phyloP scores from a whole-genome alignment of 2,888 invertebrate species.

The Didymodactylos carnosus region DNA sequence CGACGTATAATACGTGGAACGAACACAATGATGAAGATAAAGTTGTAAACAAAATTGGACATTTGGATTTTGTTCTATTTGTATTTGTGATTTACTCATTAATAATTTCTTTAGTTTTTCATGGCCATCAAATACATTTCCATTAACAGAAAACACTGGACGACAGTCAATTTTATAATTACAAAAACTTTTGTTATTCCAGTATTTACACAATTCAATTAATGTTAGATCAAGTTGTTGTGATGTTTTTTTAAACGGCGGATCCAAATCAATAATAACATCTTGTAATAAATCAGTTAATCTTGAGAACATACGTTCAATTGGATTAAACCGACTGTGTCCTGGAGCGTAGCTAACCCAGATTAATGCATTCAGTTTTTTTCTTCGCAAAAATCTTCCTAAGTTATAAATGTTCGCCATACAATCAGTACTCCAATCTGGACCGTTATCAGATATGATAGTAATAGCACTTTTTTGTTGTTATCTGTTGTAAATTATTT shows the following conservation, averaged over 20 bases:
- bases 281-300: not conserved
- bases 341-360: not conserved
- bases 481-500: not conserved
- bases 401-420: not conserved
- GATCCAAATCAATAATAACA: not conserved
- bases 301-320: not conserved
- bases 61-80: not conserved
- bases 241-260: not conserved
- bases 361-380: not conserved
- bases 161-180: not conserved
- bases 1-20: not conserved
- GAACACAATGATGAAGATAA: not conserved
- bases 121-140: not conserved
- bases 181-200: not conserved
- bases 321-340: not conserved
- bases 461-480: not conserved
- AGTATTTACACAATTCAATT: not conserved
- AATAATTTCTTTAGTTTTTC: not conserved
- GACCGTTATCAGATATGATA: not conserved
- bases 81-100: not conserved
- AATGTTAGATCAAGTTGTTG: not conserved
- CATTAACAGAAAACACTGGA: not conserved
- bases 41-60: not conserved
- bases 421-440: not conserved
- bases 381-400: not conserved